Conservation (phyloP, 2,888 invertebrate genomes). For the Maniola hyperantus region DNA sequence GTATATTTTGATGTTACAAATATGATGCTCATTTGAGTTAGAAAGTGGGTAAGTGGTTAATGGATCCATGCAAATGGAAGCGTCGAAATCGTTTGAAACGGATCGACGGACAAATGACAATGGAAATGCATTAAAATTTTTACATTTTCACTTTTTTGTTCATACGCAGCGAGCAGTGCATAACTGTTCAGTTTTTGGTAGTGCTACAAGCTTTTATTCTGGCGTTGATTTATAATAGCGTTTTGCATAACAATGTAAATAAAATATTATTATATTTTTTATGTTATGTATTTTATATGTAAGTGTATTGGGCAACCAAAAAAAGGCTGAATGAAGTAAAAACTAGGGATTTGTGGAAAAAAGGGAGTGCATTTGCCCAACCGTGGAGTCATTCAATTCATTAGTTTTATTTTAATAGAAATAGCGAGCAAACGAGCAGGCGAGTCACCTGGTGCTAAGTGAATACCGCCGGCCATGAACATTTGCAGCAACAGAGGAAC, state of each 20-base stretch:
- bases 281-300: neutral
- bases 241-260: neutral
- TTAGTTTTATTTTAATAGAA: too few relatives aligned
- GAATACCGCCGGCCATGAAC: too few relatives aligned
- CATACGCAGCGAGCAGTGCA: constrained; percentile 18
- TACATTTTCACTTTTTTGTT: constrained; percentile 23
- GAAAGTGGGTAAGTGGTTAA: constrained; percentile 25
- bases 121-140: constrained; percentile 25
- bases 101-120: constrained; percentile 23
- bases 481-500: too few relatives aligned
- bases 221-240: constrained; percentile 9
- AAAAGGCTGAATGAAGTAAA: neutral
- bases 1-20: neutral
- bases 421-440: too few relatives aligned
- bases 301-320: neutral
- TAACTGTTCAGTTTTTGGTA: constrained; percentile 8
- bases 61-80: constrained; percentile 26
- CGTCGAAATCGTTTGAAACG: constrained; percentile 26
- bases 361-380: too few relatives aligned
- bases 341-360: neutral
- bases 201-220: constrained; percentile 10
- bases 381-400: too few relatives aligned
- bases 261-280: neutral
- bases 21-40: constrained; percentile 3
- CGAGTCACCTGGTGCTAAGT: too few relatives aligned